These are phyloP conservation scores for Lacerta agilis DNA, from an alignment of 2,797 vertebrate species.

Conservation along the genomic window DNA sequence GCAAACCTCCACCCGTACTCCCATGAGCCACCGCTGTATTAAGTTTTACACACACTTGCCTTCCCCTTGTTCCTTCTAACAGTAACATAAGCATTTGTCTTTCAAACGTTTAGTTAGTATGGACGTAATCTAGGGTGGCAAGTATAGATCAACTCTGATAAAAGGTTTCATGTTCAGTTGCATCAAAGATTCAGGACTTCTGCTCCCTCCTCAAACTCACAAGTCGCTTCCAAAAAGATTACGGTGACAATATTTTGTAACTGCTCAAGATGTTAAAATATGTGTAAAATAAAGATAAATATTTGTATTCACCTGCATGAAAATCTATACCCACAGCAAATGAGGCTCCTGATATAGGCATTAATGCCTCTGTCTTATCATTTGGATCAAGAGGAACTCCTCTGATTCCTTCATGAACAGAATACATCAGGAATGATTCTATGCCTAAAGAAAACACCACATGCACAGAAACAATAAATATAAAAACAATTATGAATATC, in stretches of 20 bases:
- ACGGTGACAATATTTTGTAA: not conserved
- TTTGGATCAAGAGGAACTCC: slow-evolving; percentile 93
- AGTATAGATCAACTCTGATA: not conserved
- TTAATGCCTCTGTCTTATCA: slow-evolving; percentile 93
- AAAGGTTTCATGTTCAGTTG: not conserved
- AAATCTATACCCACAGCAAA: slow-evolving; percentile 98
- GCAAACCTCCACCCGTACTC: too few species aligned
- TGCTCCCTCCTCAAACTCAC: rapidly evolving
- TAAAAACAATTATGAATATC: not conserved
- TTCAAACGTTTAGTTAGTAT: not conserved
- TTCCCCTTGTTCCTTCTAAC: not conserved
- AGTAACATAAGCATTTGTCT: not conserved
- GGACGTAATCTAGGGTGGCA: not conserved
- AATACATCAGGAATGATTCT: slow-evolving; percentile 97
- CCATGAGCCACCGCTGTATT: not conserved
- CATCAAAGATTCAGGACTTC: not conserved
- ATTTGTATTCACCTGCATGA: slow-evolving; percentile 88
- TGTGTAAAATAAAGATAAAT: rapidly evolving
- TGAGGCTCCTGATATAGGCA: slow-evolving; percentile 94
- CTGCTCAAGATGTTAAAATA: not conserved
- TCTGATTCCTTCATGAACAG: slow-evolving; percentile 94
- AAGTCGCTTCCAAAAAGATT: not conserved
- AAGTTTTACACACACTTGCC: not conserved
- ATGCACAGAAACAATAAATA: not conserved
- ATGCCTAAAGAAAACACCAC: slow-evolving; percentile 81